Percentiles rank a stretch among this genome's conserved stretches.
Conservation (phyloP, 2,888 invertebrate genomes). For the Lysandra coridon region DNA sequence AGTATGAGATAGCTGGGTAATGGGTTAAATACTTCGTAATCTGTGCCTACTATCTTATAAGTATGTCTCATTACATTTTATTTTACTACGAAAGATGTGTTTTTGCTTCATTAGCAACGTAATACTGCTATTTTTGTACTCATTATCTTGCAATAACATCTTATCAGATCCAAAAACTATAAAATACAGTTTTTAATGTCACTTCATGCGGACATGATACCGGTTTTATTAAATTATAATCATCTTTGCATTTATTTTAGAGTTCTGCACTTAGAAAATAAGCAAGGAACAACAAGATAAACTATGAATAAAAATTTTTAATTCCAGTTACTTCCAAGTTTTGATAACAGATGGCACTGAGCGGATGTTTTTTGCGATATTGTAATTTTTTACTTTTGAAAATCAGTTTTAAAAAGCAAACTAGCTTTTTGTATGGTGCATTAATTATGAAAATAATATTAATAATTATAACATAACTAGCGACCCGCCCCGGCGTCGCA, state of each 20-base stretch:
- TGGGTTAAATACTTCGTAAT: background rate
- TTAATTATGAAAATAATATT: no score
- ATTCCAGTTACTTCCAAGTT: no score
- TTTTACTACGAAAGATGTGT: background rate
- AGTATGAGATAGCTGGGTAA: no score
- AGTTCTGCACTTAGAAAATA: background rate
- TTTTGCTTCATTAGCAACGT: background rate
- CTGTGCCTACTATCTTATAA: background rate
- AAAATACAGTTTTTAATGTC: background rate
- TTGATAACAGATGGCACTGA: no score
- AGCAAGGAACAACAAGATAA: background rate
- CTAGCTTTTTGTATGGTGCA: no score
- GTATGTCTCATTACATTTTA: background rate
- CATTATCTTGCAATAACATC: background rate
- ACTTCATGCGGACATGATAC: background rate
- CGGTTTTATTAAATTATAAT: background rate
- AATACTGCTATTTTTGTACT: background rate
- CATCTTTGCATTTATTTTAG: background rate
- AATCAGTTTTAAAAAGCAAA: no score
- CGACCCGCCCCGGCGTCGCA: no score
- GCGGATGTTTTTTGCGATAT: no score
- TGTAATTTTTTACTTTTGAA: no score
- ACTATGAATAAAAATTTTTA: no score
- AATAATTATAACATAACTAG: no score
- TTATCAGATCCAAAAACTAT: background rate